phyloP scores from a whole-genome alignment of 2,888 invertebrate genomes.

The Maniola hyperantus region DNA sequence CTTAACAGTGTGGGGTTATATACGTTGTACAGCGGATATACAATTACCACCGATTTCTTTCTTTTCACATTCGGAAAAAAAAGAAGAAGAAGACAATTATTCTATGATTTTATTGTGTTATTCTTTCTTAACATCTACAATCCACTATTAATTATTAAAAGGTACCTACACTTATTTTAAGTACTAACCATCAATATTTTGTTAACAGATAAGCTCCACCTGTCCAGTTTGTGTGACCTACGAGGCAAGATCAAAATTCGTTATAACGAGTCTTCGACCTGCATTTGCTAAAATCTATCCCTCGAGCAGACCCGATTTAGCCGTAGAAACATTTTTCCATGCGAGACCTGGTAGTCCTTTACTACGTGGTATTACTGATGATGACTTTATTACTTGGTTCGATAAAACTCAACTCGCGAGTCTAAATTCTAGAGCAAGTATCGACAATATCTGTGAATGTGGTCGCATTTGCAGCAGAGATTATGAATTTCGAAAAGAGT shows the following conservation, averaged over 20 bases:
- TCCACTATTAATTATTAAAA: too few relatives aligned
- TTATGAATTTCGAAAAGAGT: constrained; percentile 65
- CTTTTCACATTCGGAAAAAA: too few relatives aligned
- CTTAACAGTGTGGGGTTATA: too few relatives aligned
- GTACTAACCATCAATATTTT: background rate
- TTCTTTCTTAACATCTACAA: too few relatives aligned
- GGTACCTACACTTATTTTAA: too few relatives aligned
- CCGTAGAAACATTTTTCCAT: constrained; percentile 86
- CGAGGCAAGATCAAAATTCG: constrained; percentile 81
- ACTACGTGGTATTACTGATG: constrained; percentile 84
- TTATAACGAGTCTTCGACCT: constrained; percentile 84
- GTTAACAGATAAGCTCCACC: constrained; percentile 78
- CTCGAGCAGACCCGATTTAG: constrained; percentile 83
- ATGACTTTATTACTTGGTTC: constrained; percentile 86
- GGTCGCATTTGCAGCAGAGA: constrained; percentile 76
- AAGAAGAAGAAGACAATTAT: too few relatives aligned
- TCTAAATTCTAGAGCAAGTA: constrained; percentile 68
- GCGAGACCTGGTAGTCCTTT: constrained; percentile 83
- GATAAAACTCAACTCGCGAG: constrained; percentile 81
- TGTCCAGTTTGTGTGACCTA: constrained; percentile 86
- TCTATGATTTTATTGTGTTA: too few relatives aligned
- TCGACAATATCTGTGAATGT: constrained; percentile 81
- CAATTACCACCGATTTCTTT: too few relatives aligned
- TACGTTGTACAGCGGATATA: too few relatives aligned
- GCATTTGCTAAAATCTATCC: constrained; percentile 85